Percentiles rank a stretch among this genome's conserved stretches.
These are phyloP conservation scores for Galago senegalensis DNA, from an alignment of 2,797 vertebrate species.

Conservation along the genomic window DNA sequence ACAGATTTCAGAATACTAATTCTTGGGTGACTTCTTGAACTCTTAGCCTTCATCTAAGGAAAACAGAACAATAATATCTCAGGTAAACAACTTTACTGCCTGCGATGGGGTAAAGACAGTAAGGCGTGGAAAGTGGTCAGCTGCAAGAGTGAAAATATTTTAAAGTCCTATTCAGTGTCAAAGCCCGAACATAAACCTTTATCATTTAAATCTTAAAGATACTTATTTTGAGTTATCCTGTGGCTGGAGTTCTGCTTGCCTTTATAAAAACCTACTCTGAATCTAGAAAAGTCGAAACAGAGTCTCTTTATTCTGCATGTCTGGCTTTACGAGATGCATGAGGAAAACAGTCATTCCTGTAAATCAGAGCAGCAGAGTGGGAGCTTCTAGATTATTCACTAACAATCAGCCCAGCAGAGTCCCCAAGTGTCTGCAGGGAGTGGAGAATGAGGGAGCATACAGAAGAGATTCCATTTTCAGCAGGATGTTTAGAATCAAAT, in stretches of 20 bases:
- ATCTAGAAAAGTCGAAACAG: background rate
- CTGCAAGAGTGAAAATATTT: slow-evolving; percentile 13
- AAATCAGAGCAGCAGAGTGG: background rate
- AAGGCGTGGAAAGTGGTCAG: background rate
- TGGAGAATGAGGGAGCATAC: accelerated
- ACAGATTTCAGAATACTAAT: slow-evolving; percentile 17
- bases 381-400: background rate
- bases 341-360: slow-evolving; percentile 20
- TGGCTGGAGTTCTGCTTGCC: background rate
- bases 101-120: background rate
- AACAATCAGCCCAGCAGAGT: slow-evolving; percentile 20
- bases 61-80: background rate
- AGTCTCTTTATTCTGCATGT: background rate
- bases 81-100: background rate
- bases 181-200: background rate
- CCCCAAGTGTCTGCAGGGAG: background rate
- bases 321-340: background rate
- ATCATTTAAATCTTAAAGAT: slow-evolving; percentile 45
- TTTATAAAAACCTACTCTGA: background rate
- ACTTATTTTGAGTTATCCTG: slow-evolving; percentile 20
- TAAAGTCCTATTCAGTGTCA: background rate
- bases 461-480: background rate
- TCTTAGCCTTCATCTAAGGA: slow-evolving; percentile 15
- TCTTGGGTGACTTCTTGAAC: background rate
- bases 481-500: background rate